phyloP scores from a whole-genome alignment of 2,888 invertebrate genomes.

The Caenorhabditis japonica region DNA sequence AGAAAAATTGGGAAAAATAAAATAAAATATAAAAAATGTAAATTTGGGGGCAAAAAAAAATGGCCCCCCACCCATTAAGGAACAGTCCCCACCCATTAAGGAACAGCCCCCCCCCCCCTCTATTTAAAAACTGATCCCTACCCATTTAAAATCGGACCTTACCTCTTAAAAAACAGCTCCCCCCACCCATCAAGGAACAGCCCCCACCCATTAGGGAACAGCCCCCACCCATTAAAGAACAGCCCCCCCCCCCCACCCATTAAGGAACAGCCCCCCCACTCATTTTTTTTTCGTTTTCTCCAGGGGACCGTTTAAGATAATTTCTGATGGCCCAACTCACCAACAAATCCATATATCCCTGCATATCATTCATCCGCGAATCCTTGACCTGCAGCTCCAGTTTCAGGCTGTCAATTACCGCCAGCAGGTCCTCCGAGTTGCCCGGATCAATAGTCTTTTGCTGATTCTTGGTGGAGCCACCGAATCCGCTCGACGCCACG shows the following conservation, averaged over 20 bases:
- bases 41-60: too few relatives aligned
- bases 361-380: conserved; percentile 61
- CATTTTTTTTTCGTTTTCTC: neutral
- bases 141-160: too few relatives aligned
- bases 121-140: too few relatives aligned
- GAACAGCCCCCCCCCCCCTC: too few relatives aligned
- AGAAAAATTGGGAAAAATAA: conserved; percentile 18
- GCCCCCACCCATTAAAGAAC: too few relatives aligned
- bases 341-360: conserved; percentile 60
- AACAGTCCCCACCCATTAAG: too few relatives aligned
- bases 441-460: conserved; percentile 30
- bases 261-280: neutral
- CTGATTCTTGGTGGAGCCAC: conserved; percentile 48
- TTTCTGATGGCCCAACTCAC: conserved; percentile 77
- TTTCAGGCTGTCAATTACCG: conserved; percentile 69
- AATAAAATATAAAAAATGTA: too few relatives aligned
- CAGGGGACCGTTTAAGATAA: neutral
- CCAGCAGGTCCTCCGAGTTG: conserved; percentile 61
- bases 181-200: too few relatives aligned
- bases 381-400: conserved; percentile 69
- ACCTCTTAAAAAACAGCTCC: too few relatives aligned
- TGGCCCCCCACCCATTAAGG: too few relatives aligned
- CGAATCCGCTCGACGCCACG: conserved; percentile 59
- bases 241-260: too few relatives aligned
- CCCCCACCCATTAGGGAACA: too few relatives aligned